A percentile compares a stretch with the other conserved stretches of the same genome.
These are phyloP conservation scores for Pardosa pseudoannulata DNA, from an alignment of 2,888 invertebrate genomes.

Conservation along the genomic window DNA sequence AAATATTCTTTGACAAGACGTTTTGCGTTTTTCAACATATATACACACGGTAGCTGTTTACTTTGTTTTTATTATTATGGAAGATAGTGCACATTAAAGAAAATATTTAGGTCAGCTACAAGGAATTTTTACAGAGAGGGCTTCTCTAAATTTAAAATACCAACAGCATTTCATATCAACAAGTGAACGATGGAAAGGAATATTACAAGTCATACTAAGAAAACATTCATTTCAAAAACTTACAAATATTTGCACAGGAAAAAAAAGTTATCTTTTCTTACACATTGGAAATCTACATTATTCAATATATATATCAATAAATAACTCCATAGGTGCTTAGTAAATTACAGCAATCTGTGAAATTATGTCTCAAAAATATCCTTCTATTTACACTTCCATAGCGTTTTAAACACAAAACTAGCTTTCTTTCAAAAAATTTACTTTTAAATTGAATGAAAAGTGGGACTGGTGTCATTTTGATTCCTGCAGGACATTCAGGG, in stretches of 20 bases:
- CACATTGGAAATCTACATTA: conserved; percentile 4
- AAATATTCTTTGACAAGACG: conserved; percentile 63
- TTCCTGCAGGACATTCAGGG: conserved; percentile 33
- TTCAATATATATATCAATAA: conserved; percentile 44
- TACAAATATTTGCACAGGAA: conserved; percentile 41
- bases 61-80: not conserved
- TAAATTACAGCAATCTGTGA: conserved; percentile 34
- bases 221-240: not conserved
- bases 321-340: conserved; percentile 42
- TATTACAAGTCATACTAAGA: not conserved
- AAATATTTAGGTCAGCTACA: not conserved
- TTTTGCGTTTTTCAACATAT: conserved; percentile 52
- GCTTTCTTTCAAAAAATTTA: conserved; percentile 41
- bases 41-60: conserved; percentile 39
- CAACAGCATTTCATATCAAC: not conserved
- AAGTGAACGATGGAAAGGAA: not conserved
- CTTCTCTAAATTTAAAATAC: not conserved
- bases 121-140: not conserved
- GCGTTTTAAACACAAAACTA: conserved; percentile 48
- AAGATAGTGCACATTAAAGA: not conserved
- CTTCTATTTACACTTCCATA: conserved; percentile 52
- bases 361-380: conserved; percentile 53
- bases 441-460: conserved; percentile 24
- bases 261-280: not conserved
- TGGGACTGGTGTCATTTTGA: conserved; percentile 47